phyloP scores from a whole-genome alignment of 2,113 vertebrate genomes.

The Colistium nudipinnis region DNA sequence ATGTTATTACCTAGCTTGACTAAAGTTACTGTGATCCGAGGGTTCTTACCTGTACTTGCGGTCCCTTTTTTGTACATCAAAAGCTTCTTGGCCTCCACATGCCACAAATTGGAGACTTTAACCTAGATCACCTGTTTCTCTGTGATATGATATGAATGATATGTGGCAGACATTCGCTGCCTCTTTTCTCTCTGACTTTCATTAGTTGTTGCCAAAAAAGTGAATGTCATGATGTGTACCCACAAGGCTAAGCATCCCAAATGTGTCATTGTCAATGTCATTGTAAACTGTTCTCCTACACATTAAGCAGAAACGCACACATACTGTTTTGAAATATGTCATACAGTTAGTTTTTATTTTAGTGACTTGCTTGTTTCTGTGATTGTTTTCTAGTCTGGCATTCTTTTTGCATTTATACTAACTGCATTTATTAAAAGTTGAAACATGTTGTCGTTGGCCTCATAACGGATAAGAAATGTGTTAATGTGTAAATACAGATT shows the following conservation, averaged over 20 bases:
- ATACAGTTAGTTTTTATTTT: no score
- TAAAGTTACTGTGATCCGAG: no score
- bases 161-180: not conserved
- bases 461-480: not conserved
- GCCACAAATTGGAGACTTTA: conserved; percentile 9
- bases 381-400: not conserved
- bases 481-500: not conserved
- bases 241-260: no score
- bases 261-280: no score
- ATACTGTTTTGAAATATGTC: no score
- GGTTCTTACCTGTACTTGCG: conserved; percentile 19
- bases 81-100: not conserved
- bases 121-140: conserved; percentile 2
- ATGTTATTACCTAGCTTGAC: no score
- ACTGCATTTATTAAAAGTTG: not conserved
- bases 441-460: not conserved
- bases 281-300: no score
- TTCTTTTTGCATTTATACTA: not conserved
- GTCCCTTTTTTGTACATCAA: conserved; percentile 13
- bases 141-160: conserved; percentile 6
- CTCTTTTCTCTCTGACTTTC: no score
- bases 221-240: no score
- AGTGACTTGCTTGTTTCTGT: not conserved
- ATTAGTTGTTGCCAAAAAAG: no score
- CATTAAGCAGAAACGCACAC: no score